Evolutionary conservation across 30 jellyfish, hydroid and myxozoan species (phyloP).

Genomic region (Cassiopea xamachana): DNA sequence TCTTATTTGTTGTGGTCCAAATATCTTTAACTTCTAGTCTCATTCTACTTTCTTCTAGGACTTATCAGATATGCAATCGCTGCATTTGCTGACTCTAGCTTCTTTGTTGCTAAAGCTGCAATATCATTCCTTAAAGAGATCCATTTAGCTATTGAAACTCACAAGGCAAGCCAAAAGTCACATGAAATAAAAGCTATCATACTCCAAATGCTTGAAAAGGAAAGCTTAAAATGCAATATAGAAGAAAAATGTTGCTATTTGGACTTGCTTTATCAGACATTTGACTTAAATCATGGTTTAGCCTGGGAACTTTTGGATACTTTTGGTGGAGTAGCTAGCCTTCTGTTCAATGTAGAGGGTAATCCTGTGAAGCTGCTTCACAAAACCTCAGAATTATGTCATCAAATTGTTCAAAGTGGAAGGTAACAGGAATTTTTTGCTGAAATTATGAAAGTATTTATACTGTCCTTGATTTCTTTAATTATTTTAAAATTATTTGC

Average conservation of each 20-base stretch:
- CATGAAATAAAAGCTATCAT: background rate
- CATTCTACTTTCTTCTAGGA: background rate
- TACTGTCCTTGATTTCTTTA: background rate
- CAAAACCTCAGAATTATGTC: slow-evolving; percentile 28
- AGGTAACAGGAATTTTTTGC: background rate
- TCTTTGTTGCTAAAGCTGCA: slow-evolving; percentile 51
- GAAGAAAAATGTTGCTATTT: background rate
- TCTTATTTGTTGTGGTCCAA: background rate
- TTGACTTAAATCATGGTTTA: background rate
- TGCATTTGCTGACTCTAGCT: slow-evolving; percentile 54
- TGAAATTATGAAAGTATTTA: background rate
- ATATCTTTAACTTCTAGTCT: background rate
- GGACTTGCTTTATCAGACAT: slow-evolving; percentile 15
- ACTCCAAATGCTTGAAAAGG: background rate
- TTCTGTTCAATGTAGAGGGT: background rate
- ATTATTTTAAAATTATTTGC: background rate
- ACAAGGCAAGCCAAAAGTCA: background rate
- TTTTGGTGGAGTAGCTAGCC: slow-evolving; percentile 33
- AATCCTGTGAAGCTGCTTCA: slow-evolving; percentile 5
- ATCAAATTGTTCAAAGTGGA: background rate
- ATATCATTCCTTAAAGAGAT: slow-evolving; percentile 14
- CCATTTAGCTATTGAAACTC: background rate
- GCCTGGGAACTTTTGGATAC: slow-evolving; percentile 3
- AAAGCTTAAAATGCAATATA: background rate
- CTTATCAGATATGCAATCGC: background rate